These are phyloP conservation scores for Callionymus lyra DNA, from an alignment of 2,113 vertebrate genomes.

Conservation along the genomic window DNA sequence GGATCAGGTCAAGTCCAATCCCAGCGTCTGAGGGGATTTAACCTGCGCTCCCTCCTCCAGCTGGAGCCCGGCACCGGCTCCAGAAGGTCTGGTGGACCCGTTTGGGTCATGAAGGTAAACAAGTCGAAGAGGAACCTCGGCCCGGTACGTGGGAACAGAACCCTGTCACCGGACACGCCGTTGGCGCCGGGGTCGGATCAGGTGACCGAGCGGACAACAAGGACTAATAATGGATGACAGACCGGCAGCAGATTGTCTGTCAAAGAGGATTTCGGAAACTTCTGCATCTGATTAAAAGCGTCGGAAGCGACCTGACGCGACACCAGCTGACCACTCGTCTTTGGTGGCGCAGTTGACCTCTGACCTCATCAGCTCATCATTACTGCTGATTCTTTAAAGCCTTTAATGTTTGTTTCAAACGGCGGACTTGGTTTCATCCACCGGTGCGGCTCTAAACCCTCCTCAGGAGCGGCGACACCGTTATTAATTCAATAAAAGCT, in stretches of 20 bases:
- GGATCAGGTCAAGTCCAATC: constrained; percentile 23
- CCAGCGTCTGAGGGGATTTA: constrained; percentile 6
- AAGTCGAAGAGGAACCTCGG: not conserved
- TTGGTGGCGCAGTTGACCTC: not conserved
- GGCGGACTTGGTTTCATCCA: not conserved
- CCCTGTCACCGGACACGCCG: too few relatives aligned
- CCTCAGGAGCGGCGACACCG: too few relatives aligned
- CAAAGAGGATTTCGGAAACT: too few relatives aligned
- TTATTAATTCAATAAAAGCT: too few relatives aligned
- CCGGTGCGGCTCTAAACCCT: too few relatives aligned
- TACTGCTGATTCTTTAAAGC: too few relatives aligned
- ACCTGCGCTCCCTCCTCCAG: not conserved
- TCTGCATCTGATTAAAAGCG: too few relatives aligned
- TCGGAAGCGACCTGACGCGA: not conserved
- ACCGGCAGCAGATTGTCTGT: too few relatives aligned
- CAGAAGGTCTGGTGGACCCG: too few relatives aligned
- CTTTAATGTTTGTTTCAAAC: not conserved
- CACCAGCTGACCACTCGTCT: not conserved
- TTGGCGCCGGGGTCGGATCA: not conserved
- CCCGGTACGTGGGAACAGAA: not conserved
- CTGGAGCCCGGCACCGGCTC: not conserved
- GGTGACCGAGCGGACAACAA: not conserved
- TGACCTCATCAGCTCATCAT: not conserved
- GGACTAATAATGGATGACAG: too few relatives aligned
- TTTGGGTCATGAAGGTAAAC: too few relatives aligned